Percentiles rank a stretch among this genome's conserved stretches.
These are phyloP conservation scores for Thaumetopoea pityocampa DNA, from an alignment of 1,140 invertebrate genomes.

Conservation along the genomic window DNA sequence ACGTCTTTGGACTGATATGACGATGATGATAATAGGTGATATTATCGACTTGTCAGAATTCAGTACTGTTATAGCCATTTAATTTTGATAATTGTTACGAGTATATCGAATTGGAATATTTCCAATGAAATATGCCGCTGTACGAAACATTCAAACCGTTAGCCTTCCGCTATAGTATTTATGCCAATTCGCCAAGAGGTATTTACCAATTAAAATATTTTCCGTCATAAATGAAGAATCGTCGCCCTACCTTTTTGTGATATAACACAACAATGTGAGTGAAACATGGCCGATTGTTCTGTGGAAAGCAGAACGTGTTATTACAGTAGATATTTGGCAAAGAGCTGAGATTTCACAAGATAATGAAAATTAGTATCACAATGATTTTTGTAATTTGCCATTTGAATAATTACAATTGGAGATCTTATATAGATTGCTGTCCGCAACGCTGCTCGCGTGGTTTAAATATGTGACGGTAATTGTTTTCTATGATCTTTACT, in stretches of 20 bases:
- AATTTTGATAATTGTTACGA: too few relatives aligned
- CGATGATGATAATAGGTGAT: too few relatives aligned
- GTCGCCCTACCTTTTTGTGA: slow-evolving; percentile 9
- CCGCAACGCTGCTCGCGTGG: slow-evolving; percentile 4
- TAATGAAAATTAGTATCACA: slow-evolving; percentile 3
- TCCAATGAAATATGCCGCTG: too few relatives aligned
- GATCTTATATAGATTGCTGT: background rate
- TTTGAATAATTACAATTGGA: background rate
- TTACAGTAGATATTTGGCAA: slow-evolving; percentile 9
- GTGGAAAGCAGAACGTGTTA: slow-evolving; percentile 15
- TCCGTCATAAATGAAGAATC: slow-evolving; percentile 1
- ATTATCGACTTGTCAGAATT: too few relatives aligned
- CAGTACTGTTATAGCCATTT: too few relatives aligned
- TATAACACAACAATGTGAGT: slow-evolving; percentile 15
- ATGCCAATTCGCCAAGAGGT: slow-evolving; percentile 8
- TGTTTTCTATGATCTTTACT: too few relatives aligned
- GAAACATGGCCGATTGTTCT: slow-evolving; percentile 17
- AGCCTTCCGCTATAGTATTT: slow-evolving; percentile 1
- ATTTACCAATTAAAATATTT: slow-evolving; percentile 14
- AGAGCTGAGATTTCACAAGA: slow-evolving; percentile 6
- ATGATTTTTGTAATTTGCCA: slow-evolving; percentile 2
- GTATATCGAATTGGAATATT: too few relatives aligned
- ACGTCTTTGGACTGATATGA: too few relatives aligned
- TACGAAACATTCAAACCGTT: too few relatives aligned
- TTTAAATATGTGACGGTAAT: too few relatives aligned